A percentile compares a stretch with the other conserved stretches of the same genome.
Conservation (phyloP, 2,888 invertebrate genomes). For the Liposcelis brunnea region DNA sequence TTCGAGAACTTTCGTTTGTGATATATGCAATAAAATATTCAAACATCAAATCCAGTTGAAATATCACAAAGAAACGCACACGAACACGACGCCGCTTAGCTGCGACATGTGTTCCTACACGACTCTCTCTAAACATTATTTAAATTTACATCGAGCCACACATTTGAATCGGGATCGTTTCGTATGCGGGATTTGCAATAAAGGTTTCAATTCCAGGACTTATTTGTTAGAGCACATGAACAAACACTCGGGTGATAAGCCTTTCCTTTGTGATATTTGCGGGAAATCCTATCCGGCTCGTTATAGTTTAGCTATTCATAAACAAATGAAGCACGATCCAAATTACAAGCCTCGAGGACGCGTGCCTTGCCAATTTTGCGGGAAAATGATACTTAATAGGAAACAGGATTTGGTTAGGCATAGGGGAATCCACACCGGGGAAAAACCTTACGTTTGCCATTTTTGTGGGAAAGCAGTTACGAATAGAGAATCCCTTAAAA, state of each 20-base stretch:
- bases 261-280: conserved; percentile 13
- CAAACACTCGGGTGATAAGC: conserved; percentile 11
- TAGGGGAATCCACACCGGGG: conserved; percentile 14
- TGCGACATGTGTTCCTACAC: conserved; percentile 4
- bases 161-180: conserved; percentile 5
- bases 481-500: conserved; percentile 15
- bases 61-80: conserved; percentile 8
- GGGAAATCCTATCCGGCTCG: conserved; percentile 12
- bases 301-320: conserved; percentile 11
- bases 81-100: background rate
- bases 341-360: conserved; percentile 6
- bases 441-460: conserved; percentile 15
- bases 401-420: conserved; percentile 15
- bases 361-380: conserved; percentile 13
- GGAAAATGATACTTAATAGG: conserved; percentile 12
- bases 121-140: conserved; percentile 7
- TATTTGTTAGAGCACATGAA: conserved; percentile 5
- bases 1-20: background rate
- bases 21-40: conserved; percentile 3
- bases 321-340: conserved; percentile 12
- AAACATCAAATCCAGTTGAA: conserved; percentile 6
- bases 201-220: conserved; percentile 4
- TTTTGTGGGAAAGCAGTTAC: conserved; percentile 16
- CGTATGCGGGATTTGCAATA: conserved; percentile 15
- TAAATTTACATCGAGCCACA: conserved; percentile 4